Base-by-base conservation (phyloP, 2,113 vertebrate species). In the Pseudorectes ferrugineus region DNA sequence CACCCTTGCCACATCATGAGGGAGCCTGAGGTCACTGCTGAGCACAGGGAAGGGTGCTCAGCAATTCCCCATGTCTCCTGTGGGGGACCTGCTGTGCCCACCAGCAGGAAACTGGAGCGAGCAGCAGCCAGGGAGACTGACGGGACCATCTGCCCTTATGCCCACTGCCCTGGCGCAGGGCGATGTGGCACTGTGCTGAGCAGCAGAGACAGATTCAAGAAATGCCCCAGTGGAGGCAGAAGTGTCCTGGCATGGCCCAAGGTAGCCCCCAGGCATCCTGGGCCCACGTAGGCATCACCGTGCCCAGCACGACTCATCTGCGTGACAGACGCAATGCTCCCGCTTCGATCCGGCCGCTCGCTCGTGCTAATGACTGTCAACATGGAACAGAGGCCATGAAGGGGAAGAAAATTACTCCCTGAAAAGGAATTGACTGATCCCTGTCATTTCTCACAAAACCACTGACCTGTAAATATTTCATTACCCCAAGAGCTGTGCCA, bases 391-490 rank as follows among this genome's bases (percentile, higher is more conserved):
- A 97, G 98, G 97, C 97, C 88, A 71, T 70, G 97, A 94, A 96
- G 97, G 96, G 96, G 97, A 98, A 97, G 98, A 98, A 98, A 99
- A 99, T 98, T 98, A 99, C 98, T 99, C 98, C 98, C 98, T 98
- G 98, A 98, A 98, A 99, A 99, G 98, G 98, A 98, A 99, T 98
- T 98, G 99, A 99, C 98, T 98, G 99, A 98, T 98, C 98, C 98
- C 98, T 98, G 98, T 98, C 98, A 99, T 99, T 99, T 98, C 98
- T 99, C 99, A 98, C 95, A 98, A 98, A 99, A 98, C 96, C 98
- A 97, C 97, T 98, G 98, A 98, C 98, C 98, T 98, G 98, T 97
- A 97, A 98, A 98, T 98, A 98, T 99, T 99, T 99, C 99, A 99
- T 99, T 99, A 99, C 98, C 98, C 98, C 97, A 97, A 98, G 98